phyloP scores from a whole-genome alignment of 2,797 vertebrate genomes.

The Rhadinocentrus ornatus region DNA sequence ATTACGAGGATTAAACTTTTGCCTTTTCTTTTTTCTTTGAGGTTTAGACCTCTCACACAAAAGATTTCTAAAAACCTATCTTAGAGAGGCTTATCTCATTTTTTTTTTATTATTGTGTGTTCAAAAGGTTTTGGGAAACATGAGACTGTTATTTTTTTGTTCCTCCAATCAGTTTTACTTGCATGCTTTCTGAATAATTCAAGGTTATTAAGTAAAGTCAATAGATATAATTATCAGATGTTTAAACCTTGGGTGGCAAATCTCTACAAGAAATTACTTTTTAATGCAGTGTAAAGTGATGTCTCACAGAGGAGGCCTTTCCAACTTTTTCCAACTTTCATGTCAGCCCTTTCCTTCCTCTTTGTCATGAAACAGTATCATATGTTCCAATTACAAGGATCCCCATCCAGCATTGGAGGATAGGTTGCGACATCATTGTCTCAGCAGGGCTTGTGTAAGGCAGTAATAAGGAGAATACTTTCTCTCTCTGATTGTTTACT shows the following conservation, averaged over 20 bases:
- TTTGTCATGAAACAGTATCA: background rate
- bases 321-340: background rate
- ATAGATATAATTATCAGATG: conserved; percentile 2
- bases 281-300: background rate
- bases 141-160: background rate
- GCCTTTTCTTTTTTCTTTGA: too few species aligned
- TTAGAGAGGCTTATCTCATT: too few species aligned
- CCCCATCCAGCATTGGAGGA: background rate
- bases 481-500: conserved; percentile 15
- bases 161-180: conserved; percentile 14
- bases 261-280: background rate
- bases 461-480: conserved; percentile 1
- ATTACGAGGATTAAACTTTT: too few species aligned
- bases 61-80: too few species aligned
- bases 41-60: too few species aligned
- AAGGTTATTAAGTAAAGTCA: background rate
- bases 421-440: conserved; percentile 1
- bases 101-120: too few species aligned
- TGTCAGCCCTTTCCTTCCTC: background rate
- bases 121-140: conserved; percentile 38
- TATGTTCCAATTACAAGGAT: conserved; percentile 5
- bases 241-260: background rate
- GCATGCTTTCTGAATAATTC: background rate
- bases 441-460: conserved; percentile 24
- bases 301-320: background rate